phyloP scores from a whole-genome alignment of 2,888 invertebrate genomes.

The Callyntrura guangdongensis region DNA sequence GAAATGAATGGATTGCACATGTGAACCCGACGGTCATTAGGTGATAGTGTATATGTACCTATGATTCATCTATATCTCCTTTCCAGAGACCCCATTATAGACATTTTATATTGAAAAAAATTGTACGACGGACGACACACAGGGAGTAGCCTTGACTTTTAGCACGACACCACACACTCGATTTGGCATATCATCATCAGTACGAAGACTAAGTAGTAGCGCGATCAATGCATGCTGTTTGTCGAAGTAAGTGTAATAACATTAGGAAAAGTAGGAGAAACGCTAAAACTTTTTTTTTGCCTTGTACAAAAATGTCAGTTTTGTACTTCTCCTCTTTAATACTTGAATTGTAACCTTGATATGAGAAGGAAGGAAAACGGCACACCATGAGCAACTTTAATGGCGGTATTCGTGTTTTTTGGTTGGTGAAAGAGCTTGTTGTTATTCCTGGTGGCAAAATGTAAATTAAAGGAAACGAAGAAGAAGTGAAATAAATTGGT shows the following conservation, averaged over 20 bases:
- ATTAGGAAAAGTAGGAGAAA: not conserved
- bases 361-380: no score
- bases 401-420: not conserved
- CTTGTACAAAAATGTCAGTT: not conserved
- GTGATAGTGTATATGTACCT: no score
- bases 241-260: not conserved
- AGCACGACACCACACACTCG: not conserved
- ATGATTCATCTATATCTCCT: not conserved
- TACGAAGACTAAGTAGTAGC: not conserved
- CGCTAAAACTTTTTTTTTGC: not conserved
- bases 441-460: not conserved
- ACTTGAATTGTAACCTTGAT: not conserved
- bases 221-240: not conserved
- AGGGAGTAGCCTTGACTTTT: conserved; percentile 38
- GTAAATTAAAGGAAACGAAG: conserved; percentile 12
- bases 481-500: not conserved
- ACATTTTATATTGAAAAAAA: conserved; percentile 2
- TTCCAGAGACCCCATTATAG: not conserved
- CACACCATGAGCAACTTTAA: not conserved
- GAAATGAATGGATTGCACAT: conserved; percentile 7
- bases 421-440: not conserved
- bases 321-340: not conserved
- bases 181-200: not conserved
- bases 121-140: not conserved
- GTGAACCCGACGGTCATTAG: not conserved